Base-by-base conservation (phyloP, 2,888 invertebrate genomes). In the Heliconius ismenius region DNA sequence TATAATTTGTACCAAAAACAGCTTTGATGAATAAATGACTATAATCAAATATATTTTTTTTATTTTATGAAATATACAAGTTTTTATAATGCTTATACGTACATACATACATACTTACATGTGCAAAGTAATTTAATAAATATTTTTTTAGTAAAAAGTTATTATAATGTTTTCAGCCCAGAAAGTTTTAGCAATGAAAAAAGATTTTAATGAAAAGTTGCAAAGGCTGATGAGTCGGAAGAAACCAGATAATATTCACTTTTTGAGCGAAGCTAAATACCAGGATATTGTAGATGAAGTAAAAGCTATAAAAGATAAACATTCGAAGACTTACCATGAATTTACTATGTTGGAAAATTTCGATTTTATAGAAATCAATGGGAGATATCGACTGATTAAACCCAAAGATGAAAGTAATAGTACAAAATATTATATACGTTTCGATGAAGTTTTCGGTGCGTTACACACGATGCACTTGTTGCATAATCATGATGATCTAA, bases 381-480 rank as follows among this genome's bases (percentile, higher is more conserved):
- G 86, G 0, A 87, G 78, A 76, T 88, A 91, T 63, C 84, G 87
- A 76, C 82, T 92, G 1, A 86, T 92, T 43, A 87, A 87, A 78
- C 89, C 91, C 0, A 87, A 83, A 75, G 86, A 84, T 60, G 89
- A 87, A 21, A 63, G 36, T 0, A 83, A 84, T 77, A 74, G 69
- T 79, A 81, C 90, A 9, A 91, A 88, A 76, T 92, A 92, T 78
- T 92, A 91, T 81, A 83, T 92, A 13, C 80, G 85, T 4, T 86
- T 84, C 0, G 84, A 90, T 79, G 90, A 92, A 78, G 76, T 92
- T 15, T 93, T 91, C 79, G 87, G 89, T 73, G 89, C 90, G 0
- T 79, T 92, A 36, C 92, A 92, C 60, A 90, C 92, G 3, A 90
- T 92, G 81, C 92, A 93, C 84, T 84, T 92, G 69, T 81, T 92